Base-by-base conservation (phyloP, 2,888 invertebrate species). In the Oxyscelio sp. region DNA sequence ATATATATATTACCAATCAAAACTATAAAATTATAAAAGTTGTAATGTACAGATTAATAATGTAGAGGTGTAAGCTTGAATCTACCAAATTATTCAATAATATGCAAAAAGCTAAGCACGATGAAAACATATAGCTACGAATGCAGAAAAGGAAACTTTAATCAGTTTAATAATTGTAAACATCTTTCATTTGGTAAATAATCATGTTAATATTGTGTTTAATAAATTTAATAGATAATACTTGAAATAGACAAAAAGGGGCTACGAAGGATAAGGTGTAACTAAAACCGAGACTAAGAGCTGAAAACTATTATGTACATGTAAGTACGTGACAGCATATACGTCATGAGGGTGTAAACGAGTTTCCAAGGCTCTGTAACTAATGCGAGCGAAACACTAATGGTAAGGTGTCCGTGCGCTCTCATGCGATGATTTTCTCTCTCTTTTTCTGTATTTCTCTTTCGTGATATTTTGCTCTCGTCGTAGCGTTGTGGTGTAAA, bases 381-480 rank as follows among this genome's bases (percentile, higher is more conserved):
- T 83, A 86, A 86, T 84, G 87, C 87, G 86, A 74, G 83, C 83
- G 91, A 91, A 86, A 88, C 88, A 87, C 85, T 92, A 91, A 92
- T 92, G 90, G 86, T 85, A 89, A 92, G 91, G 89, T 92, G 92
- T 92, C 91, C 81, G 89, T 50, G 84, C 73, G 74, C 74, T 87
- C 85, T 71, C 61, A 71, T 77, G 68, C 77, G 82, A 78, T 80
- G 70, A 84, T 71, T 84, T 84, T 83, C 71, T 71, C 52, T 84
- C 66, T 52, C 77, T 68, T 71, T 73, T 83, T 61, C 78, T 68
- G 45, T 38, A 40, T 38, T 58, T 50, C 59, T 85, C 66, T 71
- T 43, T 82, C 45, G 45, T 45, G 19, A 74, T 71, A 75, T 78
- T 79, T 66, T 68, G 58, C 56, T 75, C 79, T 80, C 71, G 70